Conservation (phyloP, 2,888 invertebrate genomes). For the Parnassius smintheus region DNA sequence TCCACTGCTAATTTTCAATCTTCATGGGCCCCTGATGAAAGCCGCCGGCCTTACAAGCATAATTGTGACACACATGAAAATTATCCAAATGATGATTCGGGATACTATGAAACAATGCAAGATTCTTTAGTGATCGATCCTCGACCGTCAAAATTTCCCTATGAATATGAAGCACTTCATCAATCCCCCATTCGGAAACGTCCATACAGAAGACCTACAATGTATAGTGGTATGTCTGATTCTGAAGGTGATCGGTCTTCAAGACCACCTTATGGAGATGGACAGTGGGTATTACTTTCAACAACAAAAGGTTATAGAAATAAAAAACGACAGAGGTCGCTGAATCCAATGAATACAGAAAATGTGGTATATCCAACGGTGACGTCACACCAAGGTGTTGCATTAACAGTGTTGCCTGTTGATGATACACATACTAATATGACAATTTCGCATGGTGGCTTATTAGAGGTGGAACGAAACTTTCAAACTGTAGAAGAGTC, state of each 20-base stretch:
- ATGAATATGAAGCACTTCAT: slow-evolving; percentile 69
- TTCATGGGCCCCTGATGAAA: slow-evolving; percentile 68
- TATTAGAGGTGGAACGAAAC: slow-evolving; percentile 87
- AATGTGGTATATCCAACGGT: slow-evolving; percentile 51
- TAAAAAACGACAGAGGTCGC: slow-evolving; percentile 70
- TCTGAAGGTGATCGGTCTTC: slow-evolving; percentile 74
- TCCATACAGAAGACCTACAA: slow-evolving; percentile 67
- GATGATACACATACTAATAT: slow-evolving; percentile 82
- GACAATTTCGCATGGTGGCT: slow-evolving; percentile 86
- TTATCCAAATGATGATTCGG: slow-evolving; percentile 53
- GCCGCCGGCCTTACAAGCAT: slow-evolving; percentile 66
- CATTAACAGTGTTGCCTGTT: slow-evolving; percentile 87
- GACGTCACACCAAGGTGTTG: slow-evolving; percentile 79
- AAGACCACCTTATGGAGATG: slow-evolving; percentile 85
- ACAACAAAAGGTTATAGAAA: slow-evolving; percentile 88
- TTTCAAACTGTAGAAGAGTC: slow-evolving; percentile 86
- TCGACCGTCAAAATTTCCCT: slow-evolving; percentile 72
- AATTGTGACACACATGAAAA: slow-evolving; percentile 65
- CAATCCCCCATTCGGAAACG: slow-evolving; percentile 57
- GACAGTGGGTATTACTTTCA: slow-evolving; percentile 89
- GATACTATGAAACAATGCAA: slow-evolving; percentile 62
- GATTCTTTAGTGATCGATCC: slow-evolving; percentile 74
- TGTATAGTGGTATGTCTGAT: slow-evolving; percentile 70
- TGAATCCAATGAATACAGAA: slow-evolving; percentile 50
- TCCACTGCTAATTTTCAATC: slow-evolving; percentile 49